Conservation (phyloP, 2,797 vertebrate genomes). For the Salmo trutta region DNA sequence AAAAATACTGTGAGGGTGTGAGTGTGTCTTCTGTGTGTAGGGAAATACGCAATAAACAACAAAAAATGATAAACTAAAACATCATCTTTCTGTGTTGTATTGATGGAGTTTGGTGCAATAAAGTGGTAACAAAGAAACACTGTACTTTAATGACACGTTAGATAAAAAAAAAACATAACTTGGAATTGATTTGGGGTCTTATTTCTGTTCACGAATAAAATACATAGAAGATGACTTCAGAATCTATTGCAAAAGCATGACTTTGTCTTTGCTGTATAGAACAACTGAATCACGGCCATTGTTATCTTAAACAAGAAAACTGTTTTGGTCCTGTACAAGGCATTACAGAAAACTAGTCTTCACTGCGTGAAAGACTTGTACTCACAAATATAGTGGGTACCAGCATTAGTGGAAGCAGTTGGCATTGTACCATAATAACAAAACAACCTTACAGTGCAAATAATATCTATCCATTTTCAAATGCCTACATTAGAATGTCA, state of each 20-base stretch:
- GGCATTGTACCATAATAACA: background rate
- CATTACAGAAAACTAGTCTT: background rate
- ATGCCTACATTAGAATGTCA: background rate
- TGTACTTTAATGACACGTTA: background rate
- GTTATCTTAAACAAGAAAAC: background rate
- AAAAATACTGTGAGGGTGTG: background rate
- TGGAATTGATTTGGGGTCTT: background rate
- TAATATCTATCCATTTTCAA: background rate
- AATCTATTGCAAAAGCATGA: background rate
- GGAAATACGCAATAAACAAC: background rate
- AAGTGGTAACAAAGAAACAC: background rate
- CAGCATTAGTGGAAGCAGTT: background rate
- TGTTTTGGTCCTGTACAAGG: background rate
- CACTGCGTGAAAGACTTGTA: background rate
- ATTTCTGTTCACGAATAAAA: background rate
- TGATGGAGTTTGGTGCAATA: constrained; percentile 5
- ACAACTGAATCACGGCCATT: background rate
- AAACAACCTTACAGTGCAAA: background rate
- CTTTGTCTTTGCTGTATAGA: background rate
- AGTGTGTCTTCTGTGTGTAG: background rate
- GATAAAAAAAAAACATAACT: background rate
- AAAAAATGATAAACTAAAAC: background rate
- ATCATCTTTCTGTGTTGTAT: background rate
- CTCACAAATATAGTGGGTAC: background rate
- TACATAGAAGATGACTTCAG: background rate